Conservation (phyloP, 2,888 invertebrate genomes). For the Phorcus lineatus region DNA sequence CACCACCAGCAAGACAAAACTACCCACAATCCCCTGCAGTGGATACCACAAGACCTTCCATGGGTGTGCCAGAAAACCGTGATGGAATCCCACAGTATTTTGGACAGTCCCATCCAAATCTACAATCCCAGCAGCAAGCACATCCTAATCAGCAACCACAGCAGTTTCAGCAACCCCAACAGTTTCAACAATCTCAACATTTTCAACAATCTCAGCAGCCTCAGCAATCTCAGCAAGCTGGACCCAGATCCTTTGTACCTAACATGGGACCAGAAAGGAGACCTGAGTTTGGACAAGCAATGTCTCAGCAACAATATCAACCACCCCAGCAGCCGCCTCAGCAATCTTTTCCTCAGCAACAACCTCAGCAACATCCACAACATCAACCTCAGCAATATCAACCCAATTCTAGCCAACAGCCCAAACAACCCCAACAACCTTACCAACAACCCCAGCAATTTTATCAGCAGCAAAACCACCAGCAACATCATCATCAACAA, state of each 20-base stretch:
- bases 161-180: neutral
- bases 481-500: neutral
- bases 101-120: neutral
- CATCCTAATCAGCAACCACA: neutral
- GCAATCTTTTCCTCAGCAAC: neutral
- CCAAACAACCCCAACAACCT: neutral
- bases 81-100: neutral
- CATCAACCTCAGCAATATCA: neutral
- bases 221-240: neutral
- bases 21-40: constrained; percentile 16
- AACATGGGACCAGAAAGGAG: constrained; percentile 13
- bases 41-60: neutral
- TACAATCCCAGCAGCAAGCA: neutral
- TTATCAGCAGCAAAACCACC: neutral
- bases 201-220: neutral
- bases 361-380: neutral
- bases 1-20: constrained; percentile 15
- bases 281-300: neutral
- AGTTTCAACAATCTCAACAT: neutral
- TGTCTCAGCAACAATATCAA: neutral
- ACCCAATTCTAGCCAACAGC: no score
- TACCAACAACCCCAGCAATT: neutral
- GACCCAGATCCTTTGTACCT: neutral
- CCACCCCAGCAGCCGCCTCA: neutral
- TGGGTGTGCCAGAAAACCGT: neutral